These are phyloP conservation scores for Sisyra terminalis DNA, from an alignment of 2,888 invertebrate genomes.

Conservation along the genomic window DNA sequence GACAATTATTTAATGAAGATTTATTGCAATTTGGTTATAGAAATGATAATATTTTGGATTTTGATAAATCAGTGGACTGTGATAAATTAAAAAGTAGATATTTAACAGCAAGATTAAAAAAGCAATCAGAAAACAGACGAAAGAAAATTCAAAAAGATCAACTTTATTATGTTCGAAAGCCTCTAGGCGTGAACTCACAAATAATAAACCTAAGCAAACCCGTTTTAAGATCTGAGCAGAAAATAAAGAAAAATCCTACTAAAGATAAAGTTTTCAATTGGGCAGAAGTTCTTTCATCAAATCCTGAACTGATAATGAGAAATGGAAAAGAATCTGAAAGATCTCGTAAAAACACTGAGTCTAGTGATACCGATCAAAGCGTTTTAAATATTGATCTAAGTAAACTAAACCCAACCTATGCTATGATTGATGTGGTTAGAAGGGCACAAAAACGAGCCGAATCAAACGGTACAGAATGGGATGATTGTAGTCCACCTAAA, in stretches of 20 bases:
- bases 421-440: slow-evolving; percentile 50
- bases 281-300: slow-evolving; percentile 46
- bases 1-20: slow-evolving; percentile 48
- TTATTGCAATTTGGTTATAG: slow-evolving; percentile 36
- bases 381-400: slow-evolving; percentile 31
- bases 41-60: slow-evolving; percentile 24
- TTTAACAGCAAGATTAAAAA: slow-evolving; percentile 23
- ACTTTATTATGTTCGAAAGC: slow-evolving; percentile 41
- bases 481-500: too few relatives aligned
- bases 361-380: slow-evolving; percentile 24
- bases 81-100: slow-evolving; percentile 24
- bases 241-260: slow-evolving; percentile 29
- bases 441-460: slow-evolving; percentile 35
- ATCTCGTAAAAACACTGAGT: slow-evolving; percentile 27
- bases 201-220: slow-evolving; percentile 41
- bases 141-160: slow-evolving; percentile 30
- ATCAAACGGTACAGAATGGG: too few relatives aligned
- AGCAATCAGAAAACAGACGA: slow-evolving; percentile 27
- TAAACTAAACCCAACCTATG: slow-evolving; percentile 46
- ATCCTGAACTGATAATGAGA: slow-evolving; percentile 44
- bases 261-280: slow-evolving; percentile 40
- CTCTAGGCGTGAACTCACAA: slow-evolving; percentile 7
- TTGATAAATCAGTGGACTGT: slow-evolving; percentile 26
- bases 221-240: slow-evolving; percentile 24
- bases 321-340: slow-evolving; percentile 22